Conservation (phyloP, 2,888 invertebrate genomes). For the Ariolimax columbianus region DNA sequence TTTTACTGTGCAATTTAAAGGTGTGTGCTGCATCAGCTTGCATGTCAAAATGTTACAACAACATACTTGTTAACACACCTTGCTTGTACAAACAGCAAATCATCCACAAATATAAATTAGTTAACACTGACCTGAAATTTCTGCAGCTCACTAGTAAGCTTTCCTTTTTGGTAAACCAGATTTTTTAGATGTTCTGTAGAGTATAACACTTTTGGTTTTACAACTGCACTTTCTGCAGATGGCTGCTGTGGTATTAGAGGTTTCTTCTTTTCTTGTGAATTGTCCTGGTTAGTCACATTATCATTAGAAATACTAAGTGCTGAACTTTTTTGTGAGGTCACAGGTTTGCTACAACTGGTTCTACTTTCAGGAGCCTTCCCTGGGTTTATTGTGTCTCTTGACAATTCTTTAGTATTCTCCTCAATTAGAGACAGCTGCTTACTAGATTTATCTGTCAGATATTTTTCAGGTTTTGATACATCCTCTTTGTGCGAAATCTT, state of each 20-base stretch:
- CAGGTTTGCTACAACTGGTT: background rate
- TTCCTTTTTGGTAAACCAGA: constrained; percentile 15
- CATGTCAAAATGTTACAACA: background rate
- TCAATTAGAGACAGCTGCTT: background rate
- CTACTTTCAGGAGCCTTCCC: background rate
- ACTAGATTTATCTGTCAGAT: background rate
- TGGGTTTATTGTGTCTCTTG: background rate
- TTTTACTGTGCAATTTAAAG: too few species aligned
- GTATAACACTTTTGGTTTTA: background rate
- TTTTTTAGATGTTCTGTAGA: background rate
- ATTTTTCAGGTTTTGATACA: background rate
- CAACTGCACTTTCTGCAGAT: background rate
- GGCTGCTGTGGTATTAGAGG: background rate
- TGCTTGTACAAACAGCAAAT: too few species aligned
- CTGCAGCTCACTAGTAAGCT: constrained; percentile 9
- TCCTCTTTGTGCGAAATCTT: constrained; percentile 38
- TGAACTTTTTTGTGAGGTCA: background rate
- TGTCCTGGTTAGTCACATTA: background rate
- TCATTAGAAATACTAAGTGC: background rate
- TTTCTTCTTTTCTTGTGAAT: background rate
- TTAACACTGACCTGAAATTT: constrained; percentile 32
- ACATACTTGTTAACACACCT: too few species aligned
- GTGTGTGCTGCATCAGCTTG: background rate
- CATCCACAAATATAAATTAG: background rate
- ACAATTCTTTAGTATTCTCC: background rate